Evolutionary conservation across 1,140 invertebrate species (phyloP).

Genomic region (Helicoverpa armigera): DNA sequence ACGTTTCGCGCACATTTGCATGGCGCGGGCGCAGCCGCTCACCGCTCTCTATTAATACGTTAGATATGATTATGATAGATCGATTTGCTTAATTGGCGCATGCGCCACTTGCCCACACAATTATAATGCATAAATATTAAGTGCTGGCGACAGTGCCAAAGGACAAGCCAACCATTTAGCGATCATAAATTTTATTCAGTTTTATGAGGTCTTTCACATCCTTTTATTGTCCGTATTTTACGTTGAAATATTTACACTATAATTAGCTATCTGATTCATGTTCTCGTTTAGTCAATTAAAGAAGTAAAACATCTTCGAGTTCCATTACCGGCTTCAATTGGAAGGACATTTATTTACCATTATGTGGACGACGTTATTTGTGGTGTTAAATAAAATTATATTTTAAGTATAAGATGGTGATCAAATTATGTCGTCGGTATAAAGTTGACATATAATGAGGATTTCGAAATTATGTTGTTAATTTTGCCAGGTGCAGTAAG

Average conservation of each 20-base stretch:
- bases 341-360: slow-evolving; percentile 27
- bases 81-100: slow-evolving; percentile 52
- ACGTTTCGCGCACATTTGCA: slow-evolving; percentile 60
- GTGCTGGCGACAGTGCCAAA: slow-evolving; percentile 32
- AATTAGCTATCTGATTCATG: slow-evolving; percentile 35
- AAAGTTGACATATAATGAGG: slow-evolving; percentile 11
- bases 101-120: slow-evolving; percentile 47
- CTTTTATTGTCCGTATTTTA: slow-evolving; percentile 40
- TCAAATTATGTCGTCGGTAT: slow-evolving; percentile 20
- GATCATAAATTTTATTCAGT: slow-evolving; percentile 36
- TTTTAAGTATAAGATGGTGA: slow-evolving; percentile 11
- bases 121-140: slow-evolving; percentile 48
- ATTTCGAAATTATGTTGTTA: neutral
- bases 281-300: slow-evolving; percentile 35
- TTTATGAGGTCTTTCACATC: slow-evolving; percentile 44
- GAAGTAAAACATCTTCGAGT: slow-evolving; percentile 28
- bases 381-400: slow-evolving; percentile 28
- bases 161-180: slow-evolving; percentile 40
- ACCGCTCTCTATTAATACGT: slow-evolving; percentile 45
- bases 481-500: neutral
- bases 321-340: slow-evolving; percentile 36
- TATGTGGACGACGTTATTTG: neutral
- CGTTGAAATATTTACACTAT: slow-evolving; percentile 36
- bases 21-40: slow-evolving; percentile 55
- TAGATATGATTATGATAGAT: slow-evolving; percentile 55